phyloP scores from a whole-genome alignment of 2,797 vertebrate genomes.

The Crypturellus tataupa region DNA sequence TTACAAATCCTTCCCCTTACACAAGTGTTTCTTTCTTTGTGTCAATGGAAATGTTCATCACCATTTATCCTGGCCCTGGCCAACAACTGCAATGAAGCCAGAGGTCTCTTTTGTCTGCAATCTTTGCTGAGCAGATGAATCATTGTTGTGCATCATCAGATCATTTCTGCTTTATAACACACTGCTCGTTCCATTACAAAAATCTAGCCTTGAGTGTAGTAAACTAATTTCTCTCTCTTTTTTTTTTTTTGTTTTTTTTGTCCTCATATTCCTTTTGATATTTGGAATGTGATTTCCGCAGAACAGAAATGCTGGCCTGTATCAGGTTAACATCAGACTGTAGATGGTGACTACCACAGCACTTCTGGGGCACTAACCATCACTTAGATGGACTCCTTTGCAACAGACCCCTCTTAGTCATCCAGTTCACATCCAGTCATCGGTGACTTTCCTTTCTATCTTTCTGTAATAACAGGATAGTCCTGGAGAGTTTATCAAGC shows the following conservation, averaged over 20 bases:
- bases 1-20: not conserved
- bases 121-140: constrained; percentile 39
- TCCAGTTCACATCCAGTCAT: not conserved
- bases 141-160: not conserved
- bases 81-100: not conserved
- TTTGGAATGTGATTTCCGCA: not conserved
- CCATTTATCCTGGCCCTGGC: constrained; percentile 8
- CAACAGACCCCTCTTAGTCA: not conserved
- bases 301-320: not conserved
- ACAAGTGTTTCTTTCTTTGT: not conserved
- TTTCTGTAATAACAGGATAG: not conserved
- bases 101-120: constrained; percentile 50
- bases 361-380: not conserved
- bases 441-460: not conserved
- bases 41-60: not conserved
- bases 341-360: not conserved
- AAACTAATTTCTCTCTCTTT: not conserved
- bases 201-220: not conserved
- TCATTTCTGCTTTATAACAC: constrained; percentile 46
- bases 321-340: not conserved
- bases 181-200: not conserved
- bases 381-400: not conserved
- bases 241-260: not conserved
- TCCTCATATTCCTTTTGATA: constrained; percentile 5
- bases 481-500: not conserved